phyloP scores from a whole-genome alignment of 2,797 vertebrate species.

The Smutsia gigantea region DNA sequence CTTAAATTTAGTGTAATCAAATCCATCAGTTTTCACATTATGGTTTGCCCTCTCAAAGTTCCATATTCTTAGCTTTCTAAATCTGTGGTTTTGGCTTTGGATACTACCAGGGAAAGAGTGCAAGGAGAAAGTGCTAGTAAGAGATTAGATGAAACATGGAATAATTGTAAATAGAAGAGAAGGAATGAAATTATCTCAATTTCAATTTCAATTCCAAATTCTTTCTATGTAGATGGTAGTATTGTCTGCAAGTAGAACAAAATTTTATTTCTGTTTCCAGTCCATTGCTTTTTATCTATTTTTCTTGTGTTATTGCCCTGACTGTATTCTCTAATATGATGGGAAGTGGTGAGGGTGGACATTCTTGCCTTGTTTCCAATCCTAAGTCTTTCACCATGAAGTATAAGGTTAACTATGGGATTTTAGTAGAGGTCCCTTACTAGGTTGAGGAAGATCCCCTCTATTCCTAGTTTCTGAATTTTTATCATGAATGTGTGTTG shows the following conservation, averaged over 20 bases:
- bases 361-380: background rate
- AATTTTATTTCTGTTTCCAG: background rate
- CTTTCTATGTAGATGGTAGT: background rate
- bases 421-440: background rate
- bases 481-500: background rate
- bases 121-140: background rate
- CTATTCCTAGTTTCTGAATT: background rate
- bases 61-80: background rate
- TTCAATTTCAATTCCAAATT: slow-evolving; percentile 13
- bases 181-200: background rate
- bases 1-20: slow-evolving; percentile 3
- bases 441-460: background rate
- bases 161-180: background rate
- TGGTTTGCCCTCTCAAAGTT: background rate
- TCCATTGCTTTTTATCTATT: background rate
- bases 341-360: background rate
- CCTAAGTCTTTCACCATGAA: background rate
- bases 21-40: background rate
- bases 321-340: background rate
- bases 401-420: background rate
- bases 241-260: background rate
- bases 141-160: slow-evolving; percentile 30
- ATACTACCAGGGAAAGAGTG: background rate
- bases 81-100: slow-evolving; percentile 8
- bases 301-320: background rate